A percentile compares a stretch with the other conserved stretches of the same genome.
Evolutionary conservation across 2,888 invertebrate genomes (phyloP).

Genomic region (Penaeus monodon): DNA sequence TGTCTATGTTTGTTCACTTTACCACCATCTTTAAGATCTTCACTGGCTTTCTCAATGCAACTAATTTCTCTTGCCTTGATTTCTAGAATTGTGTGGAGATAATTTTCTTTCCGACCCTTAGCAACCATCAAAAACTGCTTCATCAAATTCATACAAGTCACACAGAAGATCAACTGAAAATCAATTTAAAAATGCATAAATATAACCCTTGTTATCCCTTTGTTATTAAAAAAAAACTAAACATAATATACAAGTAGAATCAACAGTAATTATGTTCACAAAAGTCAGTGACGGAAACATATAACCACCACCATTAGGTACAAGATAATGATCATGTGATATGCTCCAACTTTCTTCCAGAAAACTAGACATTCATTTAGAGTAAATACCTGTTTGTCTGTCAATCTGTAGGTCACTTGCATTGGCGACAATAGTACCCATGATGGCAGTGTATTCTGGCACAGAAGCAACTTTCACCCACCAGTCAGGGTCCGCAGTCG

Average conservation of each 20-base stretch:
- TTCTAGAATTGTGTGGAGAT: no score
- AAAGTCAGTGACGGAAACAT: not conserved
- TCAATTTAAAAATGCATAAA: no score
- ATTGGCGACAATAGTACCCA: conserved; percentile 20
- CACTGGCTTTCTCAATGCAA: no score
- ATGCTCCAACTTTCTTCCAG: no score
- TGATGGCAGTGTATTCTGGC: conserved; percentile 43
- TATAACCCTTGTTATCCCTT: no score
- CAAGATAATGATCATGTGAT: not conserved
- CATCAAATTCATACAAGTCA: conserved; percentile 53
- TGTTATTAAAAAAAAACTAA: no score
- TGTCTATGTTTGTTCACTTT: no score
- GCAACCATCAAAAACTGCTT: conserved; percentile 26
- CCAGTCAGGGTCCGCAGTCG: conserved; percentile 37
- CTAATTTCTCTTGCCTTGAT: no score
- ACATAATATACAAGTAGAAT: not conserved
- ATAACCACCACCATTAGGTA: not conserved
- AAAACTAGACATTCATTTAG: no score
- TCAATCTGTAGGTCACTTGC: conserved; percentile 21
- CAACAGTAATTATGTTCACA: not conserved
- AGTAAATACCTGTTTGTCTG: conserved; percentile 31
- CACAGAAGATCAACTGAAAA: conserved; percentile 52
- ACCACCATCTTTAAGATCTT: no score
- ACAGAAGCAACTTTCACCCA: conserved; percentile 45
- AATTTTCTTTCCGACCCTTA: not conserved